phyloP scores from a whole-genome alignment of 2,888 invertebrate species.

The Nyleta sp. region DNA sequence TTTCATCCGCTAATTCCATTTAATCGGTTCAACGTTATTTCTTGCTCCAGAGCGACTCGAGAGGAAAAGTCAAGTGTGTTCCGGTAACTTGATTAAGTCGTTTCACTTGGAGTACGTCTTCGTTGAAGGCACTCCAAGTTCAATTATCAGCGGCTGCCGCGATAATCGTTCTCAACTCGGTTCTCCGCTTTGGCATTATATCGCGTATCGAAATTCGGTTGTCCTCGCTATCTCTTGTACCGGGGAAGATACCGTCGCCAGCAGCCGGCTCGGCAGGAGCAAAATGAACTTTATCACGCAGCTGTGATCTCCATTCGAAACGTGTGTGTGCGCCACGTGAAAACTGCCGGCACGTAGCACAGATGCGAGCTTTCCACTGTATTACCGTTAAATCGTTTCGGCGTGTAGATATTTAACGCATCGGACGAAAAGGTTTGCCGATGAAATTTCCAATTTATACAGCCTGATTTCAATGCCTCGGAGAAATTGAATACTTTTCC shows the following conservation, averaged over 20 bases:
- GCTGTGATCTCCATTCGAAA: slow-evolving; percentile 75
- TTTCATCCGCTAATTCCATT: slow-evolving; percentile 23
- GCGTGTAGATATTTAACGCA: slow-evolving; percentile 58
- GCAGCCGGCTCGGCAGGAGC: slow-evolving; percentile 68
- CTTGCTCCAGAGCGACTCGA: slow-evolving; percentile 1
- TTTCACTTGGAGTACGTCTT: slow-evolving; percentile 39
- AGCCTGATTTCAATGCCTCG: slow-evolving; percentile 19
- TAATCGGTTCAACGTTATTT: slow-evolving; percentile 13
- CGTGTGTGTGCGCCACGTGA: slow-evolving; percentile 69
- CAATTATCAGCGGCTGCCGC: slow-evolving; percentile 69
- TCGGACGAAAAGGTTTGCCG: slow-evolving; percentile 35
- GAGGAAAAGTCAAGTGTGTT: slow-evolving; percentile 39
- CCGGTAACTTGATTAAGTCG: slow-evolving; percentile 44
- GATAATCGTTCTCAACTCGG: slow-evolving; percentile 68
- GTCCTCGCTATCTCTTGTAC: slow-evolving; percentile 66
- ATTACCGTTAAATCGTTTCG: slow-evolving; percentile 50
- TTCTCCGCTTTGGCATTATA: slow-evolving; percentile 48
- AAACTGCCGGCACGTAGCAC: slow-evolving; percentile 63
- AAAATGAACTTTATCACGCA: slow-evolving; percentile 75
- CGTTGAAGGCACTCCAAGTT: slow-evolving; percentile 59
- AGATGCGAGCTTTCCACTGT: slow-evolving; percentile 53
- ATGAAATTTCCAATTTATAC: slow-evolving; percentile 41
- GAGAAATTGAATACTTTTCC: slow-evolving; percentile 22
- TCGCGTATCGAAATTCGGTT: slow-evolving; percentile 65
- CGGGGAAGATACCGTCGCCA: slow-evolving; percentile 69